Evolutionary conservation across 2,888 invertebrate genomes (phyloP), one percentile per base, ranked within the genome.

Genomic region (Zygaena filipendulae): DNA sequence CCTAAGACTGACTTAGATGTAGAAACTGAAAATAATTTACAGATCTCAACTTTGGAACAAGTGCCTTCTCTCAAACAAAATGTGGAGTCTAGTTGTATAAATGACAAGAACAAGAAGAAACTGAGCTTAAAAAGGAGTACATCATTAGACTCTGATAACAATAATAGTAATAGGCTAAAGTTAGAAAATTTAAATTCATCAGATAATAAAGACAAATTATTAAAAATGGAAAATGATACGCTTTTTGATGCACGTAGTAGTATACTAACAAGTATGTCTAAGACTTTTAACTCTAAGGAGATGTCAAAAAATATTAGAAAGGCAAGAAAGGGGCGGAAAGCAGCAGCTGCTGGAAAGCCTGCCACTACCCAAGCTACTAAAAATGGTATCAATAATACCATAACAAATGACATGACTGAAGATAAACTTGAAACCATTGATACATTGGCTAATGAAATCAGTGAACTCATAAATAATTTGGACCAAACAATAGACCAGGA

Each of bases 221-320:
- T 81, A 52, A 84, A 82, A 64, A 84, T 84, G 84, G 84, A 75
- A 57, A 64, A 81, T 47, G 80, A 83, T 67, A 77, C 75, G 51
- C 82, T 74, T 63, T 67, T 68, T 49, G 59, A 69, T 50, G 71
- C 69, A 43, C 72, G 77, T 58, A 75, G 68, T 63, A 71, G 70
- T 60, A 81, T 81, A 62, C 59, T 81, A 54, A 74, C 66, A 54
- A 74, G 80, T 56, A 81, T 81, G 81, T 81, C 81, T 33, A 77
- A 68, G 60, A 77, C 75, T 50, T 81, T 81, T 57, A 81, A 81
- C 50, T 72, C 81, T 27, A 75, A 72, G 38, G 69, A 77, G 35
- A 53, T 79, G 37, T 63, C 72, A 11, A 80, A 79, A 44, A 79
- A 77, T 53, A 79, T 81, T 29, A 62, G 79, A 29, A 66, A 71